These are phyloP conservation scores for Menidia menidia DNA, from an alignment of 2,797 vertebrate species.

Conservation along the genomic window DNA sequence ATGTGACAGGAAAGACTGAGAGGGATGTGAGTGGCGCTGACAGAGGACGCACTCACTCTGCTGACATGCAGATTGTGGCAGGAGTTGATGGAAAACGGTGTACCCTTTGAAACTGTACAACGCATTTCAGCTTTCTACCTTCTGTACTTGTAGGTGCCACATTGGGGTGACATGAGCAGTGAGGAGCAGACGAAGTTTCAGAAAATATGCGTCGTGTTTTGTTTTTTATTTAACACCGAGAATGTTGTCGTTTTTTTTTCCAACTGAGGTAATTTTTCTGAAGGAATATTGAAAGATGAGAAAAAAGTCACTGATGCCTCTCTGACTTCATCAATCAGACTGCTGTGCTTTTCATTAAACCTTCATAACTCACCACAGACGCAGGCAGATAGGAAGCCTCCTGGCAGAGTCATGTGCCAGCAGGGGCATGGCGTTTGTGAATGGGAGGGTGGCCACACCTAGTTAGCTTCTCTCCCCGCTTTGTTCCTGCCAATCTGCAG, in stretches of 20 bases:
- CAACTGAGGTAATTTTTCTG: too few species aligned
- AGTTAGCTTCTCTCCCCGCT: slow-evolving; percentile 60
- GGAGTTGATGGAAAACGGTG: not conserved
- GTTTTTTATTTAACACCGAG: too few species aligned
- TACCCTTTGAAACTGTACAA: not conserved
- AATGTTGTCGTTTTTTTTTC: too few species aligned
- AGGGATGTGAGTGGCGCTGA: slow-evolving; percentile 39
- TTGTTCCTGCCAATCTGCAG: slow-evolving; percentile 56
- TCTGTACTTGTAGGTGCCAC: not conserved
- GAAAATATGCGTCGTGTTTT: not conserved
- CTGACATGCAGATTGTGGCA: slow-evolving; percentile 41
- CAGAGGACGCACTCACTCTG: slow-evolving; percentile 37
- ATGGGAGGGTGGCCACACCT: slow-evolving; percentile 65
- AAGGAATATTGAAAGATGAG: not conserved
- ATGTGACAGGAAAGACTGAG: slow-evolving; percentile 53
- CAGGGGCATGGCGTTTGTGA: slow-evolving; percentile 68
- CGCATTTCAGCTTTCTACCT: slow-evolving; percentile 10
- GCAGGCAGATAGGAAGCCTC: slow-evolving; percentile 59
- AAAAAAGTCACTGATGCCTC: slow-evolving; percentile 2
- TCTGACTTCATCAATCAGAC: slow-evolving; percentile 42
- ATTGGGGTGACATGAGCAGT: not conserved
- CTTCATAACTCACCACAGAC: slow-evolving; percentile 58
- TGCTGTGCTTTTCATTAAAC: slow-evolving; percentile 60
- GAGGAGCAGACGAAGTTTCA: not conserved
- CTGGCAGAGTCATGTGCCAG: slow-evolving; percentile 46